Percentiles rank a stretch among this genome's conserved stretches.
Evolutionary conservation across 2,113 vertebrate species (phyloP).

Genomic region (Heterochromis multidens): DNA sequence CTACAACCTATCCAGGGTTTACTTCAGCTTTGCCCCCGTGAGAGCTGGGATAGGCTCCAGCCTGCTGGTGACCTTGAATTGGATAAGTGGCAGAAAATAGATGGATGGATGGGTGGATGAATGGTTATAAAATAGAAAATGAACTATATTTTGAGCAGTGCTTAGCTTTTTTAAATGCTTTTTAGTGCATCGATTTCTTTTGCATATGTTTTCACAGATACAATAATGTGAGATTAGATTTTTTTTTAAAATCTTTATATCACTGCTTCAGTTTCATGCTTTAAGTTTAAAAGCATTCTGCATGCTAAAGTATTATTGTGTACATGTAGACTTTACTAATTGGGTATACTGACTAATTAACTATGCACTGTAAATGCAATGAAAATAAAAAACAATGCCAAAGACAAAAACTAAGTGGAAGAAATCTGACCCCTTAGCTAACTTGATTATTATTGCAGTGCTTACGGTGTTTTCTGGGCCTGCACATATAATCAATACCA

Average conservation of each 20-base stretch:
- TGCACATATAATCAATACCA: slow-evolving; percentile 69
- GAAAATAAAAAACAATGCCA: not conserved
- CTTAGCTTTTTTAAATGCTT: not conserved
- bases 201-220: not conserved
- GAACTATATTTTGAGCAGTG: not conserved
- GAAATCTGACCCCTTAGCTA: slow-evolving; percentile 38
- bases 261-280: not conserved
- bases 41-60: not conserved
- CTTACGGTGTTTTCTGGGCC: slow-evolving; percentile 61
- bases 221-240: not conserved
- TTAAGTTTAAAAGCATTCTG: not conserved
- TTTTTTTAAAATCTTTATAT: not conserved
- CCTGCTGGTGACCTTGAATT: not conserved
- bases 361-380: not conserved
- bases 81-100: not conserved
- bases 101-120: not conserved
- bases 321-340: not conserved
- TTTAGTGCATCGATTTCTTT: not conserved
- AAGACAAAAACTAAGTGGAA: not conserved
- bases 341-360: not conserved
- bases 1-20: not conserved
- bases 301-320: not conserved
- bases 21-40: not conserved
- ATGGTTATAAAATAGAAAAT: not conserved
- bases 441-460: slow-evolving; percentile 65